These are phyloP conservation scores for Apostichopus japonicus DNA, from an alignment of 35 echinoderm and acorn worm genomes.

Conservation along the genomic window DNA sequence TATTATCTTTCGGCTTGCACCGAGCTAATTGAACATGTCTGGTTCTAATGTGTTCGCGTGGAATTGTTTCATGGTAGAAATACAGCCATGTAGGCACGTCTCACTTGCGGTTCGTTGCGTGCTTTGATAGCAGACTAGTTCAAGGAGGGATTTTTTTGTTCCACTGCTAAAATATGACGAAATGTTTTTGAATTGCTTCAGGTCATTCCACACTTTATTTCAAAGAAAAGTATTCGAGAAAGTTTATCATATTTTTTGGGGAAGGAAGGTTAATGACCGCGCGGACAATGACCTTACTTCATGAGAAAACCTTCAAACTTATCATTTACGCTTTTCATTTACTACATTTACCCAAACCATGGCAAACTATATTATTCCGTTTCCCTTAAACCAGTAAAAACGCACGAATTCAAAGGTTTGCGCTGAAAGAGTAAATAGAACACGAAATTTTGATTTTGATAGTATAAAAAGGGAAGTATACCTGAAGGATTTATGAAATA, in stretches of 20 bases:
- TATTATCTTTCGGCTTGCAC: constrained; percentile 6
- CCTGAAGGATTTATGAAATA: no score
- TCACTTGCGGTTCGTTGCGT: not conserved
- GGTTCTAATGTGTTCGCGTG: not conserved
- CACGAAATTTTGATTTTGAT: no score
- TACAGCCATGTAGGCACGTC: not conserved
- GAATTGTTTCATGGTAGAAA: constrained; percentile 3
- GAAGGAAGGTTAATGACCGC: constrained; percentile 1
- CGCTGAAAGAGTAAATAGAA: not conserved
- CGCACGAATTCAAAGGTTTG: not conserved
- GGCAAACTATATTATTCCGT: not conserved
- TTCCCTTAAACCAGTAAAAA: not conserved
- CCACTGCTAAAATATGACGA: not conserved
- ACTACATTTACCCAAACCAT: no score
- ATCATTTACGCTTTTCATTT: no score
- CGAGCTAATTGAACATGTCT: constrained; percentile 18
- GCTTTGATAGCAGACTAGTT: not conserved
- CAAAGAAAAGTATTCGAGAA: not conserved
- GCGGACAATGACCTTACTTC: not conserved
- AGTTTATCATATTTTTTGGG: not conserved
- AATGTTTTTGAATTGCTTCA: not conserved
- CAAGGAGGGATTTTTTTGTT: not conserved
- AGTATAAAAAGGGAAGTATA: no score
- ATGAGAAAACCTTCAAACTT: no score
- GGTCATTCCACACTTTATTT: not conserved